Evolutionary conservation across 53 echinoderm and acorn worm genomes (phyloP).

Genomic region (Zoroaster sp.): DNA sequence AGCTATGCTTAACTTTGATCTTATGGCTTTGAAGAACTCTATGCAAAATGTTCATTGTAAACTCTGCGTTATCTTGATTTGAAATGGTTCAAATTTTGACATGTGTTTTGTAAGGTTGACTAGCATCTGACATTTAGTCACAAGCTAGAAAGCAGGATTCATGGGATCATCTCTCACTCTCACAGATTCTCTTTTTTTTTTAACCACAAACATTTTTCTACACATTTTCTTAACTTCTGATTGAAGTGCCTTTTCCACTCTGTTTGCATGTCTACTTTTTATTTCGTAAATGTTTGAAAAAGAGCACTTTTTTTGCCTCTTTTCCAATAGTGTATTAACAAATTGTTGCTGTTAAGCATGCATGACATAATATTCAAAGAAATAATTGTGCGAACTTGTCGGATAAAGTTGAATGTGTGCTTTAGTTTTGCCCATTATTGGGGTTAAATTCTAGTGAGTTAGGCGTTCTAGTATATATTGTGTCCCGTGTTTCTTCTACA

Average conservation of each 20-base stretch:
- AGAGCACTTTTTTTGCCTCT: neutral
- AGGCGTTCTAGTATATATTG: conserved; percentile 26
- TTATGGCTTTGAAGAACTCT: too few species aligned
- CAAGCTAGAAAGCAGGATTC: neutral
- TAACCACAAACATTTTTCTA: neutral
- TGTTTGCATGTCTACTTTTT: conserved; percentile 3
- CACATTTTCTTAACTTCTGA: neutral
- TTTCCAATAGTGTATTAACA: neutral
- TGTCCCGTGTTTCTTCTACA: conserved; percentile 33
- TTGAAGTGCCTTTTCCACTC: neutral
- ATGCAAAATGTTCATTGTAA: too few species aligned
- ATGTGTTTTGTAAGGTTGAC: neutral
- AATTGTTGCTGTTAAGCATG: neutral
- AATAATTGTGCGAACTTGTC: neutral
- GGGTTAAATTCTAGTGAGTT: conserved; percentile 7
- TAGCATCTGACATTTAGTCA: neutral
- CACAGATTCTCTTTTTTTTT: neutral
- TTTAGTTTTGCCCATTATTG: neutral
- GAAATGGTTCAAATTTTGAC: too few species aligned
- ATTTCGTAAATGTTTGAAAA: neutral
- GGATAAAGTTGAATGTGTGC: conserved; percentile 15
- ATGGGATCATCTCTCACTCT: conserved; percentile 1
- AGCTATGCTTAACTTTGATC: too few species aligned
- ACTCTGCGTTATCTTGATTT: too few species aligned
- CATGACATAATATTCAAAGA: neutral